Base-by-base conservation (phyloP, 2,888 invertebrate species). In the Melanchra persicariae region DNA sequence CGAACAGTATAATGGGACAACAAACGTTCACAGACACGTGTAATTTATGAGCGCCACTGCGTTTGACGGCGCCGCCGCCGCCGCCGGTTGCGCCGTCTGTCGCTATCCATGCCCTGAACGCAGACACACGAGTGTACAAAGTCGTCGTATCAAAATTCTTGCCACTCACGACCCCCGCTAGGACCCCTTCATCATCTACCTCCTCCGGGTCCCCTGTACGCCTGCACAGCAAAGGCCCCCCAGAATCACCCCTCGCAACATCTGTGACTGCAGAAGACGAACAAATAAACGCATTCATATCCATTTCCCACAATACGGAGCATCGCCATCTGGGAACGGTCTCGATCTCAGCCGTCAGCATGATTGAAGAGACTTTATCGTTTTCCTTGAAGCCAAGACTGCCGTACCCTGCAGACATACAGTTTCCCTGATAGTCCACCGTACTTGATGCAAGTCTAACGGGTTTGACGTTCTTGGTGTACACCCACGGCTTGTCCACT, bases 141-240 rank as follows among this genome's bases (percentile, higher is more conserved):
- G 87, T 90, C 0, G 94, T 93, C 70, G 79, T 89, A 62, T 94
- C 94, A 45, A 87, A 89, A 69, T 91, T 93, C 82, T 93, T 94
- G 0, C 93, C 94, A 47, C 93, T 91, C 0, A 94, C 94, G 0
- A 95, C 70, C 0, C 94, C 94, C 0, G 89, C 92, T 19, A 94
- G 70, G 2, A 94, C 58, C 3, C 90, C 89, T 12, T 75, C 81
- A 0, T 83, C 77, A 0, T 75, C 54, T 10, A 51, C 49, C 57
- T 91, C 91, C 0, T 52, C 81, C 0, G 89, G 85, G 40, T 92
- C 91, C 0, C 59, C 47, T 0, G 91, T 91, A 2, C 70, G 83
- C 4, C 73, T 82, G 66, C 95, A 94, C 2, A 87, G 84, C 37
- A 95, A 71, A 0, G 94, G 95, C 0, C 94, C 93, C 0, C 94